Base-by-base conservation (phyloP, 2,113 vertebrate genomes). In the Siniperca knerii region DNA sequence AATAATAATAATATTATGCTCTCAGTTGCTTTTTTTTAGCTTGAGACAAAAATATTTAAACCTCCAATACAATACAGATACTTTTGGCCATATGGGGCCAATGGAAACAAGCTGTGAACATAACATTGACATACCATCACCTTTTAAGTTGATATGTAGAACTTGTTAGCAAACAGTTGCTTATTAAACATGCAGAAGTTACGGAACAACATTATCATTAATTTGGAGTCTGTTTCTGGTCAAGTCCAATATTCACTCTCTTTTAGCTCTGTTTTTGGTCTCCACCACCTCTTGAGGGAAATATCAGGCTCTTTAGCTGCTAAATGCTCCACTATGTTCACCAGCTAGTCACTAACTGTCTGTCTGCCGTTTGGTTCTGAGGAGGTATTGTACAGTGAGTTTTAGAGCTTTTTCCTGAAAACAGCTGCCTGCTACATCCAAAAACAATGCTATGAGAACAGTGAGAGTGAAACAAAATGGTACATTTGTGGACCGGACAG, bases 1-100 rank as follows among this genome's bases (percentile, higher is more conserved):
- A 60, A 86, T 61, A 48, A 29, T 60, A 58, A 33, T 60, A 35
- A 77, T 44, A n/a, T 33, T 60, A n/a, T 52, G 25, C 18, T 42
- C 42, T 60, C 42, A 29, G 18, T 21, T 82, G 29, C 1, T 40
- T 37, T 33, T 20, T 62, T n/a, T 6, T 29, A 8, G 8, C 33
- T 37, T 21, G 35, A 23, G 35, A 57, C 6, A 33, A 33, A 67
- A 67, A 77, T 9, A 25, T 40, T 50, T 52, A 77, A 42, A 35
- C 25, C 42, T 58, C 8, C 25, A 48, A 4, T 6, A 42, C 25
- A 25, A 25, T 25, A 40, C 18, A 2, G 6, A 67, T 50, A 18
- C 11, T 4, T 64, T 5, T 10, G 4, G 23, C 8, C 54, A 29
- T 44, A 23, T 68, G 8, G 6, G 8, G 10, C 1, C 11, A 35